These are phyloP conservation scores for Trogon melanurus DNA, from an alignment of 2,113 vertebrate species.

Conservation along the genomic window DNA sequence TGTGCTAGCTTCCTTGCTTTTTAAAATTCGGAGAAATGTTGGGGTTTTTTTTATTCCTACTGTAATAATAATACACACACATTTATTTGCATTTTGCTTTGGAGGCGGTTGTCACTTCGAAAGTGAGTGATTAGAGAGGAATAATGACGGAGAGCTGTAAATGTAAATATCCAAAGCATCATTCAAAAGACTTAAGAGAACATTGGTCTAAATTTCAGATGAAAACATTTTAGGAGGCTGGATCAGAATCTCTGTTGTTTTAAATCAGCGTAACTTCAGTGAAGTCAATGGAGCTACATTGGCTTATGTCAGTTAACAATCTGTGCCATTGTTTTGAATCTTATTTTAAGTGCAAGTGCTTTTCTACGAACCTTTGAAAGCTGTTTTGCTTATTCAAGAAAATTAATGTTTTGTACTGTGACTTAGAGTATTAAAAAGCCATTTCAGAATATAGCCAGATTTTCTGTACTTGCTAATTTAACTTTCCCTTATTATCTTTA, in stretches of 20 bases:
- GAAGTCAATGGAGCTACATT: background rate
- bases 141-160: background rate
- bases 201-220: background rate
- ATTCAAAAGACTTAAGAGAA: background rate
- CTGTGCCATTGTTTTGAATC: background rate
- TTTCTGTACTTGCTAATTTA: conserved; percentile 32
- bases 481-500: conserved; percentile 21
- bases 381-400: conserved; percentile 27
- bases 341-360: background rate
- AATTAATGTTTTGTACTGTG: conserved; percentile 38
- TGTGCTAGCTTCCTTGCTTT: background rate
- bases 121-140: background rate
- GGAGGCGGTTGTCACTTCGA: background rate
- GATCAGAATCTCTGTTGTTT: background rate
- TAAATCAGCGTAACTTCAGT: background rate
- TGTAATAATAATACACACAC: background rate
- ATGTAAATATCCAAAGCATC: background rate
- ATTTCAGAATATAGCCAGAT: background rate
- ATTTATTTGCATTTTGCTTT: background rate
- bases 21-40: background rate
- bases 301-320: background rate
- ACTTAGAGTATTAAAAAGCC: conserved; percentile 5
- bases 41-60: background rate
- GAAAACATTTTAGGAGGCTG: background rate
- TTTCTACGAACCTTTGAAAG: background rate